Evolutionary conservation across 1,140 invertebrate species (phyloP), one percentile per base, ranked within the genome.

Genomic region (Trichogramma pretiosum): DNA sequence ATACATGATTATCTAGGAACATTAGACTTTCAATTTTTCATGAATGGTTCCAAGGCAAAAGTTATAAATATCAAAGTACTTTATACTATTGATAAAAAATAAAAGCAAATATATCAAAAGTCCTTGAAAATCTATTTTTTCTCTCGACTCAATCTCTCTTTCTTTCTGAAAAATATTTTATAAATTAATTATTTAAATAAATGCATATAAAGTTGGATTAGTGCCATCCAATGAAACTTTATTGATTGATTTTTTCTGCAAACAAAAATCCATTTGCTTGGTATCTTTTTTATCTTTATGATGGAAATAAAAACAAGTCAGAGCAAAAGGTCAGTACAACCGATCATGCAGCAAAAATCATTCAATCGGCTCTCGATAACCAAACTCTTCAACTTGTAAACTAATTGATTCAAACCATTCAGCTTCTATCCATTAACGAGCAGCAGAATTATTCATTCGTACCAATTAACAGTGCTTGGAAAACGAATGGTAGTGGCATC

Each of bases 371-470:
- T 21, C 34, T 46, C 36, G 45, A 46, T 46, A 46, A 46, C 24
- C 28, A 36, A 40, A 45, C 30, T 40, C 19, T 33, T 23, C 11
- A 26, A 28, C 18, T 19, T n/a, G 16, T 13, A 22, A 38, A 45
- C 14, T 49, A 44, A 44, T 49, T 50, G 26, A 50, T 39, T 9
- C 42, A 30, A 28, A 4, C 9, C 43, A 45, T 45, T 50, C 36
- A 28, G 34, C 13, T 28, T 11, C 24, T 28, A n/a, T n/a, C 14
- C 36, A 28, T 44, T 45, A 45, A 50, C 21, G 30, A 40, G 9
- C 19, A n/a, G 23, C n/a, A 21, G 35, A 50, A 50, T 45, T 40
- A 50, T 50, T 50, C 48, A 45, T 17, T 14, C 23, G 7, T 45
- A 45, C 18, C 42, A 40, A 50, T 45, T 46, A 45, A 50, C 17